phyloP scores from a whole-genome alignment of 37 sponge, comb jelly and placozoan species.

The Tethya wilhelma region DNA sequence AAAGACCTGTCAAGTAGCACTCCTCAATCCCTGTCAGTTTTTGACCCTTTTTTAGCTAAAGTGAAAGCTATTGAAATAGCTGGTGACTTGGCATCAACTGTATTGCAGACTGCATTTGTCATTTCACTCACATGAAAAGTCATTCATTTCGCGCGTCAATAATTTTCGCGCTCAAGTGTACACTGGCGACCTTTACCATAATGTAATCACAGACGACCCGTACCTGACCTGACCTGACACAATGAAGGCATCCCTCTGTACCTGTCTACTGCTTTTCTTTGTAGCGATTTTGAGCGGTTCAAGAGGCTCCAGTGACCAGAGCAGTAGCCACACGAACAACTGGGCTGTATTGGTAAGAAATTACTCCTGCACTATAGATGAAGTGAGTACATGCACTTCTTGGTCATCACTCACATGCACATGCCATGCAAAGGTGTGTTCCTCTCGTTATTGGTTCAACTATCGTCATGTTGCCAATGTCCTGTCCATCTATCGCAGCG shows the following conservation, averaged over 20 bases:
- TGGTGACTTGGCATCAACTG: conserved; percentile 3
- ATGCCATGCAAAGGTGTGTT: conserved; percentile 64
- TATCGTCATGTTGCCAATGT: conserved; percentile 97
- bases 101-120: conserved; percentile 14
- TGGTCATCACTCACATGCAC: neutral
- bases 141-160: neutral
- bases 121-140: neutral
- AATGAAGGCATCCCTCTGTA: neutral
- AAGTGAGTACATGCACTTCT: neutral
- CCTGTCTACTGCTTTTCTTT: neutral
- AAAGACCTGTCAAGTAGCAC: neutral
- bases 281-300: neutral
- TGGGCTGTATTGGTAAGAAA: conserved; percentile 94
- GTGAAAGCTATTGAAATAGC: conserved; percentile 18
- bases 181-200: neutral
- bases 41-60: conserved; percentile 14
- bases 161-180: neutral
- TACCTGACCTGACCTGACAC: neutral
- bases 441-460: conserved; percentile 99
- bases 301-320: neutral
- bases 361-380: neutral
- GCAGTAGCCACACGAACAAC: conserved; percentile 95
- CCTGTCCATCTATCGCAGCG: conserved; percentile 95
- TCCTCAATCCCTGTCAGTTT: neutral
- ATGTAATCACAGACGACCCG: neutral